Evolutionary conservation across 2,888 invertebrate species (phyloP).

Genomic region (Hemaris fuciformis): DNA sequence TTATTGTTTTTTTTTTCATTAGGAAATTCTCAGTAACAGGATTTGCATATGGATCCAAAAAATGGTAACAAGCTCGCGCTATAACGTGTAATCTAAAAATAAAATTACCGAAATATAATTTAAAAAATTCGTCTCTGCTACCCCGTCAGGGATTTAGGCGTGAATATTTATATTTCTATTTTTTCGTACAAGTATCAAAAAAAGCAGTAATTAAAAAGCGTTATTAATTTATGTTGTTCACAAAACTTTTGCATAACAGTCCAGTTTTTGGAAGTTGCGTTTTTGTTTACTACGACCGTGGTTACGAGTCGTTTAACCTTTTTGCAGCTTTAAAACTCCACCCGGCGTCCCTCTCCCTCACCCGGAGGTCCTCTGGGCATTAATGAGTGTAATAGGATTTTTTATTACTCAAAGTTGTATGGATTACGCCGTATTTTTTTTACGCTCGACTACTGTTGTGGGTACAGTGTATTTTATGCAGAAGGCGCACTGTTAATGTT

Average conservation of each 20-base stretch:
- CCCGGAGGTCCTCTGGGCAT: neutral
- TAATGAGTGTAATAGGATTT: constrained; percentile 10
- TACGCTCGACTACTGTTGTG: neutral
- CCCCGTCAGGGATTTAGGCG: neutral
- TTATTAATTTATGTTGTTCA: neutral
- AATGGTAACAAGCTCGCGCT: too few relatives aligned
- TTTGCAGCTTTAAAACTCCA: neutral
- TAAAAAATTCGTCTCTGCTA: too few relatives aligned
- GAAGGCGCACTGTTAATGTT: neutral
- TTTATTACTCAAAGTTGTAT: neutral
- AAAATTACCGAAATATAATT: too few relatives aligned
- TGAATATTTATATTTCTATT: neutral
- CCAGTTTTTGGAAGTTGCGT: neutral
- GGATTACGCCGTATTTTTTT: neutral
- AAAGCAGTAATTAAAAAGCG: neutral
- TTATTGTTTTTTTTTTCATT: too few relatives aligned
- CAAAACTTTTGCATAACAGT: neutral
- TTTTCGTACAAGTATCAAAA: neutral
- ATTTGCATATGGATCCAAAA: too few relatives aligned
- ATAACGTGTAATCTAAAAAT: too few relatives aligned
- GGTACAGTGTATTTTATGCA: neutral
- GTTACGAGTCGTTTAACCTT: constrained; percentile 2
- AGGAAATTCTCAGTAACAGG: too few relatives aligned
- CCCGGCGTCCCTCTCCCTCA: too few relatives aligned
- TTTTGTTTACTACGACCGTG: neutral